Evolutionary conservation across 2,113 vertebrate genomes (phyloP).

Genomic region (Eonycteris spelaea): DNA sequence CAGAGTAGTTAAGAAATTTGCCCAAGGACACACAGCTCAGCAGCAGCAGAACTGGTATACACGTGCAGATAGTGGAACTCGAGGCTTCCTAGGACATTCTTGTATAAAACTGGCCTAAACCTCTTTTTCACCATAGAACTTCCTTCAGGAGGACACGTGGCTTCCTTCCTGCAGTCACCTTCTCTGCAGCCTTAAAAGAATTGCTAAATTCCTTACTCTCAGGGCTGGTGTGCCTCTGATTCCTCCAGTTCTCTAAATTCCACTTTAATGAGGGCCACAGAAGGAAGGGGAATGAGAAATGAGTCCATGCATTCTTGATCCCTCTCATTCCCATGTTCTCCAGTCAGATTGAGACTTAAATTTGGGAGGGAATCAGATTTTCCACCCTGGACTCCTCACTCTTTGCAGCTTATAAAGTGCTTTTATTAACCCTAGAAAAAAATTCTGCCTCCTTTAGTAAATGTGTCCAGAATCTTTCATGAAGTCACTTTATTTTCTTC

Average conservation of each 20-base stretch:
- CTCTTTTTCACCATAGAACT: neutral
- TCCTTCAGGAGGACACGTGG: neutral
- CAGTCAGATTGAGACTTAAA: neutral
- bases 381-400: neutral
- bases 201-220: neutral
- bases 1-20: neutral
- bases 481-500: conserved; percentile 73
- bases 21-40: neutral
- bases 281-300: neutral
- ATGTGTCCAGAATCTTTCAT: conserved; percentile 69
- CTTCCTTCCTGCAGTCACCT: no score
- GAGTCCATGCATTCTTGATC: neutral
- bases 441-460: conserved; percentile 70
- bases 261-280: neutral
- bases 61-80: neutral
- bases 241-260: neutral
- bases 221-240: neutral
- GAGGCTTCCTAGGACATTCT: neutral
- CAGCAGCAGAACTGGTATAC: neutral
- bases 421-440: conserved; percentile 49
- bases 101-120: neutral
- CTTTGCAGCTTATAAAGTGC: conserved; percentile 60
- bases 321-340: neutral
- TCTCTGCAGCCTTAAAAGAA: neutral
- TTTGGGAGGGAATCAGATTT: conserved; percentile 10